Base-by-base conservation (phyloP, 1,140 invertebrate species). In the Batillaria attramentaria region DNA sequence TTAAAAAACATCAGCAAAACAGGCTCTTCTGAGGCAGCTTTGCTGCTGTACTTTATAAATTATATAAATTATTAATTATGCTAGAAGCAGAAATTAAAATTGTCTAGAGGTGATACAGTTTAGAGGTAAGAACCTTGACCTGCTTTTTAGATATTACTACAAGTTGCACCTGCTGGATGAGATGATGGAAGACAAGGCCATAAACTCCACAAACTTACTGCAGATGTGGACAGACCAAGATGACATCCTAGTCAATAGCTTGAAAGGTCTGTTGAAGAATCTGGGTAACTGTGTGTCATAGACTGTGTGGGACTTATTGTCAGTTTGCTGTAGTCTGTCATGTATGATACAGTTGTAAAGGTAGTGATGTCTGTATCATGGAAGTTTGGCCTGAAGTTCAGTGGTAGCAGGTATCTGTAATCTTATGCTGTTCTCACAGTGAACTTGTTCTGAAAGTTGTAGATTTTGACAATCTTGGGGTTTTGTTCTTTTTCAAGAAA, bases 251-350 rank as follows among this genome's bases (percentile, higher is more conserved):
- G 18, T 46, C 3, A 70, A 46, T 42, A 70, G 41, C 35, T 31
- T 70, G 24, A 46, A 70, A 46, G 68, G 68, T 69, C 37, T n/a
- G n/a, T n/a, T n/a, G n/a, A n/a, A n/a, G 62, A 6, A 35, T 65
- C 3, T 65, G 62, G 10, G 6, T 65, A 35, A 35, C 18, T 65
- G 62, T 65, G 6, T 31, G 6, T 65, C 28, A 35, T 31, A 3
- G 6, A 35, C 13, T 13, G 18, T 65, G 62, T 65, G 62, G 33
- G 31, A 10, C 10, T 65, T 10, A 13, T 24, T 50, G 10, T 50
- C 46, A 50, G 24, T 50, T 24, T 50, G 24, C 46, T 13, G 24
- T 50, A 50, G 46, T 50, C 24, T 50, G 10, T 10, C 10, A 50
- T 50, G 46, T 13, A 13, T 10, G 10, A 13, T 50, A 50, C 10